Evolutionary conservation across 2,113 vertebrate species (phyloP), one percentile per base, ranked within the genome.

Genomic region (Odontesthes bonariensis): DNA sequence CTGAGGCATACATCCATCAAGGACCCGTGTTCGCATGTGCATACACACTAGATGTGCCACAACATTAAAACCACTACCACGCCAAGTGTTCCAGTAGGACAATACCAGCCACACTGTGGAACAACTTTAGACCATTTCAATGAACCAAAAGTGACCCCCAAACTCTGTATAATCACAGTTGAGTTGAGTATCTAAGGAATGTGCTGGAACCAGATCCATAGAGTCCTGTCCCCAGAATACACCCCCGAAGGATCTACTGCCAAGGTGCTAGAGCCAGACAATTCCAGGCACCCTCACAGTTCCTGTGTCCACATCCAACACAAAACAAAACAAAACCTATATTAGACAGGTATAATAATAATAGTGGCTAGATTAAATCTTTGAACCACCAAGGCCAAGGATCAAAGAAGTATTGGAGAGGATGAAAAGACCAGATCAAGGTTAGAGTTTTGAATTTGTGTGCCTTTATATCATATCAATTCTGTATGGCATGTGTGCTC

Each of bases 381-480:
- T 1, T 23, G 20, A 72, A n/a, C n/a, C 7, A 8, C 12, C 6
- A n/a, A 22, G 62, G 6, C 12, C 27, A 20, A 52, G 12, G 6
- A 20, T 42, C n/a, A 5, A 59, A 27, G 35, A 38, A 38, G 35
- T 12, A 51, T 9, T 27, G 22, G 19, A 42, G 16, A 71, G 19
- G 11, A 2, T 58, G 56, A 27, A 60, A 51, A 51, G 46, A 22
- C 4, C 13, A 20, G 20, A 33, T 27, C 55, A 75, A 76, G 44
- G 53, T 82, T 66, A 55, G 3, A 23, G 66, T 27, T n/a, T 3
- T 66, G 17, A 3, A 23, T 77, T 32, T 16, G 5, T 67, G 19
- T 61, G 7, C 31, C 51, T 69, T 52, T 8, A 1, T 27, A 7
- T 12, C 52, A 19, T 56, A 33, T 62, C 38, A 54, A 52, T 44